Percentiles rank a stretch among this genome's conserved stretches.
phyloP scores from a whole-genome alignment of 2,888 invertebrate species.

The Acronicta leporina region DNA sequence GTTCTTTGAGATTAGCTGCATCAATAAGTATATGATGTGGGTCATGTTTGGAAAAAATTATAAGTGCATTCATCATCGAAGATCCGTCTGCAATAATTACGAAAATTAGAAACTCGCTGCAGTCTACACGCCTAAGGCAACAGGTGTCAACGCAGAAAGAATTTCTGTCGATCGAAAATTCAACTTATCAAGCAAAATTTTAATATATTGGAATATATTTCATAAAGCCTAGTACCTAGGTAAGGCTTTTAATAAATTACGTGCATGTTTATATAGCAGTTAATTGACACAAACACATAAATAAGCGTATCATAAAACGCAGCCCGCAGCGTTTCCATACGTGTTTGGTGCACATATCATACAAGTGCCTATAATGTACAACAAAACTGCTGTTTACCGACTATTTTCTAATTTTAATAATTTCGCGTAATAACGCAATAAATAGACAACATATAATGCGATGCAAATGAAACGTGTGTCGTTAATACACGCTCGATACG shows the following conservation, averaged over 20 bases:
- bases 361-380: constrained; percentile 62
- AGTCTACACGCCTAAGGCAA: constrained; percentile 46
- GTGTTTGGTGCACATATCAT: constrained; percentile 59
- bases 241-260: constrained; percentile 53
- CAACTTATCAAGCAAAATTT: constrained; percentile 12
- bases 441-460: constrained; percentile 75
- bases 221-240: constrained; percentile 31
- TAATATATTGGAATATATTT: constrained; percentile 26
- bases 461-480: constrained; percentile 79
- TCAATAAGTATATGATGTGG: constrained; percentile 14
- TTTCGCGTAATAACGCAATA: constrained; percentile 78
- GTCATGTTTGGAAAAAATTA: constrained; percentile 15
- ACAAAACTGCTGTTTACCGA: constrained; percentile 75
- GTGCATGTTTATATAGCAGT: constrained; percentile 56
- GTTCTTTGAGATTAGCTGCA: constrained; percentile 14
- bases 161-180: constrained; percentile 36
- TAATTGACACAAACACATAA: constrained; percentile 69
- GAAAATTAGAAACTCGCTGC: constrained; percentile 46
- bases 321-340: constrained; percentile 65
- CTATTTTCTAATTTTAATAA: constrained; percentile 79
- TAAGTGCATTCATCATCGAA: constrained; percentile 21
- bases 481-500: constrained; percentile 65
- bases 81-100: constrained; percentile 43
- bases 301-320: constrained; percentile 63
- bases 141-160: constrained; percentile 45